phyloP scores from a whole-genome alignment of 1,140 invertebrate genomes.

The Drosophila biarmipes region DNA sequence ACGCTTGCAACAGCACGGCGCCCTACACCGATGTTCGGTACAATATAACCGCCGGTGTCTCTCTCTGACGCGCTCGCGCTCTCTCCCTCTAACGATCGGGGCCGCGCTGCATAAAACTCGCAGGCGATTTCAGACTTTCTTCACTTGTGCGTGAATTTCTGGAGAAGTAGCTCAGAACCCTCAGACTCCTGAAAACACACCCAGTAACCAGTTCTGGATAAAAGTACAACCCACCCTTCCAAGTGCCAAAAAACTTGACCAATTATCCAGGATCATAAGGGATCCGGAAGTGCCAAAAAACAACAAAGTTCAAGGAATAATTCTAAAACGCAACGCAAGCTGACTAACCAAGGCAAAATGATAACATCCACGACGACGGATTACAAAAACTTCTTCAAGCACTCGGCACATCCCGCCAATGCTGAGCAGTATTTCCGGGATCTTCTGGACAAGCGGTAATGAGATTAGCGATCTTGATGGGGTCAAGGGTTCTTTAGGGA shows the following conservation, averaged over 20 bases:
- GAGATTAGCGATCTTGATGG: not conserved
- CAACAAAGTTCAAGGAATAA: not conserved
- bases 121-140: conserved; percentile 48
- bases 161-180: conserved; percentile 28
- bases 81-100: not conserved
- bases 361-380: conserved; percentile 73
- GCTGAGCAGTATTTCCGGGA: conserved; percentile 78
- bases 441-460: conserved; percentile 65
- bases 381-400: conserved; percentile 76
- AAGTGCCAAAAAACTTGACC: conserved; percentile 1
- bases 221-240: not conserved
- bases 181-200: conserved; percentile 4
- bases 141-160: conserved; percentile 62
- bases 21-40: conserved; percentile 37
- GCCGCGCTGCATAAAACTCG: conserved; percentile 52
- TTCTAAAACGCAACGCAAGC: conserved; percentile 9
- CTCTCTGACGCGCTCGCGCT: conserved; percentile 10
- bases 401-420: conserved; percentile 75
- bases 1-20: conserved; percentile 2
- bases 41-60: conserved; percentile 30
- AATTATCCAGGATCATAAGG: not conserved
- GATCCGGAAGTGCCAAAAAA: not conserved
- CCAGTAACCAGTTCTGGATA: not conserved
- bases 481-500: not conserved
- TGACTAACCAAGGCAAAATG: conserved; percentile 55